phyloP scores from a whole-genome alignment of 1,140 invertebrate genomes.

The Sinella curviseta region DNA sequence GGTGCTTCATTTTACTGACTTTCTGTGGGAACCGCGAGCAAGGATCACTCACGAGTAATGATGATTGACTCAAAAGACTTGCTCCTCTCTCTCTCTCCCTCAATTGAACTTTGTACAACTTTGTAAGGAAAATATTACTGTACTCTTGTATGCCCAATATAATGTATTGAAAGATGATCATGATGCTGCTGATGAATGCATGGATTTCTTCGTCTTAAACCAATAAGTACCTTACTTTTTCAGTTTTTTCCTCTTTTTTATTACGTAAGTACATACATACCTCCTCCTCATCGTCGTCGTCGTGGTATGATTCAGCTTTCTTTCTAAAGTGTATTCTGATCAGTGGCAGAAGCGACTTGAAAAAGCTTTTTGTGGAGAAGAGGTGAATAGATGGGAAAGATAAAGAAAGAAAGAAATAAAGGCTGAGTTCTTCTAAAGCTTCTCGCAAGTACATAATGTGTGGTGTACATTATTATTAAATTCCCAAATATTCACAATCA shows the following conservation, averaged over 20 bases:
- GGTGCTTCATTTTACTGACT: not conserved
- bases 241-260: not conserved
- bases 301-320: slow-evolving; percentile 23
- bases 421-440: not conserved
- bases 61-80: slow-evolving; percentile 7
- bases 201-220: not conserved
- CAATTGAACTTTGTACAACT: not conserved
- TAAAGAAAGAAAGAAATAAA: not conserved
- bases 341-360: not conserved
- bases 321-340: not conserved
- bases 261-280: not conserved
- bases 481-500: slow-evolving; percentile 13
- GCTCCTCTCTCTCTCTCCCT: not conserved
- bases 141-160: not conserved
- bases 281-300: not conserved
- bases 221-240: not conserved
- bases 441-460: not conserved
- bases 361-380: not conserved
- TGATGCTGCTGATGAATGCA: not conserved
- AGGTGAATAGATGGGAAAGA: not conserved
- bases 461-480: slow-evolving; percentile 14
- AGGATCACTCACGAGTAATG: slow-evolving; percentile 13
- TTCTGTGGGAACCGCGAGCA: not conserved
- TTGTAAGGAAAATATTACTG: not conserved
- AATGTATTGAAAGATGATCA: too few species aligned